Percentiles rank a stretch among this genome's conserved stretches.
Conservation (phyloP, 1,140 invertebrate genomes). For the Bactericera cockerelli region DNA sequence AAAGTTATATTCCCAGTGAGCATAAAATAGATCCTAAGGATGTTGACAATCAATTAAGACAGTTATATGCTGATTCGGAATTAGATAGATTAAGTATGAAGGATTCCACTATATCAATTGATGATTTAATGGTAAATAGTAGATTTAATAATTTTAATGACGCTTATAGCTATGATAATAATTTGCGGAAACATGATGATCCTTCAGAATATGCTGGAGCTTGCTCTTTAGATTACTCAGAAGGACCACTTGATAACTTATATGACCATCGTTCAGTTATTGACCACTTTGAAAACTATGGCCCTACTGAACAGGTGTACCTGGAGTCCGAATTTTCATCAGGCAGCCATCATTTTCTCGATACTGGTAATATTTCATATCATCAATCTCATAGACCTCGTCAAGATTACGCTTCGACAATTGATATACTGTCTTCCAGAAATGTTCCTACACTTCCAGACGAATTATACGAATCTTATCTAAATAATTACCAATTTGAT, state of each 20-base stretch:
- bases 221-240: not conserved
- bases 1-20: not conserved
- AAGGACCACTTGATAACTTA: not conserved
- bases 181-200: slow-evolving; percentile 3
- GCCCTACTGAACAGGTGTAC: not conserved
- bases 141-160: not conserved
- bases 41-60: slow-evolving; percentile 50
- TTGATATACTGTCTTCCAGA: slow-evolving; percentile 4
- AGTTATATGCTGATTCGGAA: slow-evolving; percentile 45
- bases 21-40: slow-evolving; percentile 37
- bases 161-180: not conserved
- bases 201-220: not conserved
- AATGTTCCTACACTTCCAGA: slow-evolving; percentile 5
- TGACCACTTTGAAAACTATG: not conserved
- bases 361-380: not conserved
- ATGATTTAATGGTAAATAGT: slow-evolving; percentile 10
- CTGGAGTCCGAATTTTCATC: not conserved
- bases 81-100: slow-evolving; percentile 54
- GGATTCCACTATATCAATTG: slow-evolving; percentile 12
- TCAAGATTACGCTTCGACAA: not conserved
- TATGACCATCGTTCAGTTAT: not conserved
- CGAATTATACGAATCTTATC: not conserved
- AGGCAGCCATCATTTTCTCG: not conserved
- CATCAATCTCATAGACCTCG: not conserved
- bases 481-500: not conserved